These are phyloP conservation scores for Echinarachnius parma DNA, from an alignment of 53 echinoderm and acorn worm genomes.

Conservation along the genomic window DNA sequence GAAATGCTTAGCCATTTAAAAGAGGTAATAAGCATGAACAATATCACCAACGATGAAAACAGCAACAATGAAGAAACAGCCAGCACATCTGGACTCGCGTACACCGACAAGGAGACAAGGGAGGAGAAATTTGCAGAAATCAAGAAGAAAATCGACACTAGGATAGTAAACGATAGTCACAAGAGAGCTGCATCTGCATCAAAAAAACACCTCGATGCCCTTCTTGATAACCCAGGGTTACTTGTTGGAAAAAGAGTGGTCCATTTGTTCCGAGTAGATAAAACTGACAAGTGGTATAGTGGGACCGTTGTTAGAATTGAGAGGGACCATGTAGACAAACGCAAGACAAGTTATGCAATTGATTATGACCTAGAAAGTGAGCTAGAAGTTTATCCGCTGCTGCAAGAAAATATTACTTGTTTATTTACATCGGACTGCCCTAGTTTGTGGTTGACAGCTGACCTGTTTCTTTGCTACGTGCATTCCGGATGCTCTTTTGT, in stretches of 20 bases:
- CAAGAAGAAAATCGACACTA: slow-evolving; percentile 1
- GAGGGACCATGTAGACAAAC: slow-evolving; percentile 6
- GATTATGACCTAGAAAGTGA: slow-evolving; percentile 36
- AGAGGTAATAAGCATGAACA: slow-evolving; percentile 7
- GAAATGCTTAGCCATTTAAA: slow-evolving; percentile 26
- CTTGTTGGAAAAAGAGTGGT: slow-evolving; percentile 28
- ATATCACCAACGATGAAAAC: not conserved
- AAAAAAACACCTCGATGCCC: slow-evolving; percentile 16
- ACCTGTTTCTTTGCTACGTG: too few species aligned
- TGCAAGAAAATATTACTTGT: too few species aligned
- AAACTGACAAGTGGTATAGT: slow-evolving; percentile 19
- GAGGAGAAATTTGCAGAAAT: not conserved
- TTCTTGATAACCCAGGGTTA: not conserved
- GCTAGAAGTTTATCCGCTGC: slow-evolving; percentile 31
- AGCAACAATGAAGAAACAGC: not conserved
- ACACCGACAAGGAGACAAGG: not conserved
- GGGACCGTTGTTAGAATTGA: slow-evolving; percentile 24
- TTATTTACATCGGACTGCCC: too few species aligned
- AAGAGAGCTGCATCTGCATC: slow-evolving; percentile 17
- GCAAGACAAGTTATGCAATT: slow-evolving; percentile 17
- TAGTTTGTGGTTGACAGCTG: too few species aligned
- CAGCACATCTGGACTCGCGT: not conserved
- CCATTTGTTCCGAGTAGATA: slow-evolving; percentile 25
- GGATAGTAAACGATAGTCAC: slow-evolving; percentile 4
- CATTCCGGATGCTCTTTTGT: too few species aligned